phyloP scores from a whole-genome alignment of 2,113 vertebrate genomes.

The Macrotis lagotis region DNA sequence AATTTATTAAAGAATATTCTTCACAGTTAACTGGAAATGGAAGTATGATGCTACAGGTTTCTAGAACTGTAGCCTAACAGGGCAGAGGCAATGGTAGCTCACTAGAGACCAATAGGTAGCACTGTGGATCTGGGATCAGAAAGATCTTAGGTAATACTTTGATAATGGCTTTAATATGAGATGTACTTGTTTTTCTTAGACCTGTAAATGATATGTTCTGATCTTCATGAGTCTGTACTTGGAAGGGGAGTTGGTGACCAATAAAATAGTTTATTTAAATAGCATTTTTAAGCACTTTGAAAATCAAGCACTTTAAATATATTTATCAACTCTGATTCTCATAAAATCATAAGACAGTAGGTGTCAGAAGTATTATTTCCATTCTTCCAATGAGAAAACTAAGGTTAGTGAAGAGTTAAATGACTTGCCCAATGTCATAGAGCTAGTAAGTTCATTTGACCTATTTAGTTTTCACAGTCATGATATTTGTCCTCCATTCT shows the following conservation, averaged over 20 bases:
- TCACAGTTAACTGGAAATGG: neutral
- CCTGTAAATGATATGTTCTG: neutral
- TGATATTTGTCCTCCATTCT: too few relatives aligned
- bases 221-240: neutral
- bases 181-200: too few relatives aligned
- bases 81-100: neutral
- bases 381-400: neutral
- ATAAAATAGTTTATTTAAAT: neutral
- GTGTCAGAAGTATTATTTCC: neutral
- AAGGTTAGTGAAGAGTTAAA: neutral
- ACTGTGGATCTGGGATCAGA: neutral
- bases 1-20: neutral
- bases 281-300: neutral
- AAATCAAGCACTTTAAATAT: neutral
- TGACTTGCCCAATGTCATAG: neutral
- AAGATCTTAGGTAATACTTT: neutral
- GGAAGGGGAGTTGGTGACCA: neutral
- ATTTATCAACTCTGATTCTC: neutral
- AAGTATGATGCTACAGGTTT: neutral
- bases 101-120: neutral
- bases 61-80: neutral
- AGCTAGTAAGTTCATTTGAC: neutral
- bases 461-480: slow-evolving; percentile 44
- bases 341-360: neutral
- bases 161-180: neutral